Base-by-base conservation (phyloP, 2,888 invertebrate species). In the Brachycybe producta region DNA sequence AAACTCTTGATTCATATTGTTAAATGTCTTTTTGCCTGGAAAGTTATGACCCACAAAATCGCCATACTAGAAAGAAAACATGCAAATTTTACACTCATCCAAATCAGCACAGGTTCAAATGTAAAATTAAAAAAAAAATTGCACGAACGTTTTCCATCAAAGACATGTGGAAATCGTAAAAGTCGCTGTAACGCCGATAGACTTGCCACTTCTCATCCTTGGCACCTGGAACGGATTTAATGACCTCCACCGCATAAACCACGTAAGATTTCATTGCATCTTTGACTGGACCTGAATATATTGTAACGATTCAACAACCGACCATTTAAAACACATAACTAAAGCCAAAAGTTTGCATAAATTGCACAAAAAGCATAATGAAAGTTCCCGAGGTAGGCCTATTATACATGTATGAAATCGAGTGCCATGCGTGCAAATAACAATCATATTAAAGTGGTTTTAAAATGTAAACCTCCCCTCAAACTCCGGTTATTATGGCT, bases 11-110 rank as follows among this genome's bases (percentile, higher is more conserved):
- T 88, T 88, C 65, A 88, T 85, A 64, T 92, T 94, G 63, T 91
- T 88, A 66, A 94, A 87, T 41, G 91, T 83, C 65, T 90, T 90
- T 68, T 94, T 95, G 0, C 82, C 86, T 0, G 94, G 94, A 63
- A 92, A 87, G 23, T 57, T 72, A 80, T 59, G 80, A 80, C 3
- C 80, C 79, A 1, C 80, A 79, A 8, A 77, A 75, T 61, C 76
- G 73, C 78, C 77, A 77, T 1, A 75, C 76, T 68, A 64, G 61
- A 55, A 51, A 19, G 32, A 30, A 34, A 28, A 21, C 21, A 50
- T 35, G 21, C 5, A 35, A 47, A 15, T 30, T 43, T n/a, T 28
- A 15, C 4, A 15, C 11, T n/a, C 11, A 13, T 15, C 27, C 15
- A 27, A 19, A 30, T 15, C 27, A 30, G 13, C 30, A 30, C 13